A percentile compares a stretch with the other conserved stretches of the same genome.
phyloP scores from a whole-genome alignment of 2,113 vertebrate species.

The Geococcyx californianus region DNA sequence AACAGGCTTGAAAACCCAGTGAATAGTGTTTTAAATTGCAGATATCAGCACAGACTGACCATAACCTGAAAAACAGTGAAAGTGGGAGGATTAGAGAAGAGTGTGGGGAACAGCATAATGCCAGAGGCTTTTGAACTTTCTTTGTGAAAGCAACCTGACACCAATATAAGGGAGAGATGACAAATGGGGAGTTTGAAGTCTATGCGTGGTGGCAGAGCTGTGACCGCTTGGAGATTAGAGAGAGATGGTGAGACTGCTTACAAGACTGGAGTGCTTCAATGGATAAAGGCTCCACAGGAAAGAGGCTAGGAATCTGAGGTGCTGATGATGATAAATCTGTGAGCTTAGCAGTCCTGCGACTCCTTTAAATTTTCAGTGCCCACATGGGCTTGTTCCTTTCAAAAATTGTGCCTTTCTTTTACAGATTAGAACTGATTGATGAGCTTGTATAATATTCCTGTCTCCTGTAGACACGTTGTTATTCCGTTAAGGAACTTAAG shows the following conservation, averaged over 20 bases:
- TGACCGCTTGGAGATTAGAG: neutral
- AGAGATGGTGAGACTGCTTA: neutral
- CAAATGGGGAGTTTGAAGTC: neutral
- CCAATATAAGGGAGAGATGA: neutral
- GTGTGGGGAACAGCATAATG: neutral
- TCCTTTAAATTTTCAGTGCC: neutral
- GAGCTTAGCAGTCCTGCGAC: neutral
- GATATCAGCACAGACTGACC: neutral
- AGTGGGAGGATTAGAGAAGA: neutral
- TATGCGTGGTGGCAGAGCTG: rapidly evolving
- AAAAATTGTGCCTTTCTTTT: neutral
- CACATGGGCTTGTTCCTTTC: neutral
- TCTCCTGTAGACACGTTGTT: neutral
- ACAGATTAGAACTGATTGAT: neutral
- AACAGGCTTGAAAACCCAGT: neutral
- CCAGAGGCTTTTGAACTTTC: neutral
- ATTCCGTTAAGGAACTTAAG: neutral
- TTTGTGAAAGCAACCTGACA: neutral
- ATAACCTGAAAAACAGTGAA: neutral
- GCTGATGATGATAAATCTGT: neutral
- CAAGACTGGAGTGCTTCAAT: neutral
- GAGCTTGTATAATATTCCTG: neutral
- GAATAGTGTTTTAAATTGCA: neutral
- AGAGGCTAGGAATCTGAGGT: neutral
- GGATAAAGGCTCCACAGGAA: neutral